These are phyloP conservation scores for Xylota segnis DNA, from an alignment of 2,888 invertebrate species.

Conservation along the genomic window DNA sequence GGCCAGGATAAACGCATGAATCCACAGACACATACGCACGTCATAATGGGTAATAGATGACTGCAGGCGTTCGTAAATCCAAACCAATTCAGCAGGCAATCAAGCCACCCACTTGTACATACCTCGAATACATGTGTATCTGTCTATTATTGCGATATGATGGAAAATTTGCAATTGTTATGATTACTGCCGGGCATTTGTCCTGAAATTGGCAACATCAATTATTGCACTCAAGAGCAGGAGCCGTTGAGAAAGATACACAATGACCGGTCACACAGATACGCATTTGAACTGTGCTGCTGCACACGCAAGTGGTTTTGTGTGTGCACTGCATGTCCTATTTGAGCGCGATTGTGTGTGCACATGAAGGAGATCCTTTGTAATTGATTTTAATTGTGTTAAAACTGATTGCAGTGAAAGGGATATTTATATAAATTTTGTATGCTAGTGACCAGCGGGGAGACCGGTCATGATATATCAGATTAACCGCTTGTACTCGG, in stretches of 20 bases:
- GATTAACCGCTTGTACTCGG: neutral
- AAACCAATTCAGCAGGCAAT: slow-evolving; percentile 15
- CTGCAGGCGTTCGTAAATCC: slow-evolving; percentile 60
- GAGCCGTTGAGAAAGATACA: slow-evolving; percentile 20
- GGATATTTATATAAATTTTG: slow-evolving; percentile 61
- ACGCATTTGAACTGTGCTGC: slow-evolving; percentile 24
- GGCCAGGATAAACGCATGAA: slow-evolving; percentile 19
- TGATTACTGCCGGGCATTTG: slow-evolving; percentile 75
- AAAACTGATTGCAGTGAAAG: slow-evolving; percentile 62
- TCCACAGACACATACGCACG: slow-evolving; percentile 13
- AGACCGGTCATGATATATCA: neutral
- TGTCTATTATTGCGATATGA: slow-evolving; percentile 66
- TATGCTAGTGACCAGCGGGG: slow-evolving; percentile 14
- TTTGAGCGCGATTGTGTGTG: slow-evolving; percentile 28
- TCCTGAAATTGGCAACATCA: slow-evolving; percentile 72
- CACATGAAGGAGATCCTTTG: slow-evolving; percentile 48
- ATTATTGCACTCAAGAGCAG: slow-evolving; percentile 58
- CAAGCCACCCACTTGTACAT: neutral
- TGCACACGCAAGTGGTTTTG: slow-evolving; percentile 5
- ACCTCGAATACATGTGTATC: slow-evolving; percentile 20
- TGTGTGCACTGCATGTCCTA: slow-evolving; percentile 6
- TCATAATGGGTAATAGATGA: slow-evolving; percentile 61
- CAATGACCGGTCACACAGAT: slow-evolving; percentile 22
- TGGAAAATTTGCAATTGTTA: slow-evolving; percentile 74
- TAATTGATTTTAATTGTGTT: slow-evolving; percentile 75